Evolutionary conservation across 2,797 vertebrate species (phyloP), one percentile per base, ranked within the genome.

Genomic region (Trematocara caparti): DNA sequence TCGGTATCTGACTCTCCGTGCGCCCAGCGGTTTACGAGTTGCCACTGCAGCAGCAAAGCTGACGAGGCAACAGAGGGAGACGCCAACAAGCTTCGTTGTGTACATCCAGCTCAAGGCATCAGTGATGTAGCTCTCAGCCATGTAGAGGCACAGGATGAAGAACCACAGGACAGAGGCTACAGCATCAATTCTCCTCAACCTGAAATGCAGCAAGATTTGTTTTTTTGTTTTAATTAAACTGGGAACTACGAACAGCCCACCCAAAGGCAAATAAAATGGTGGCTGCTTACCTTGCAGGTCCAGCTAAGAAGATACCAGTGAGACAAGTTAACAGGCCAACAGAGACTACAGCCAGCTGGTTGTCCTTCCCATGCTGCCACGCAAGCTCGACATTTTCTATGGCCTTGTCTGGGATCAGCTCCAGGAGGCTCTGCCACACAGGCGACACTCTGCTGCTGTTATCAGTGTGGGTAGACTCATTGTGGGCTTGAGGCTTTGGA

Each of bases 101-200:
- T 97, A 96, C 74, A 98, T 95, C 98, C 98, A 98, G 92, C 53
- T 85, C 50, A 95, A 96, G 0, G 81, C 71, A 75, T 92, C 90
- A 0, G 75, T 92, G 79, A 97, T 88, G 91, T 97, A 97, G 64
- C 78, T 87, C 87, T 98, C 97, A 0, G 91, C 89, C 85, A 99
- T 51, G 76, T 97, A 95, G 83, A 99, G 93, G 24, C 94, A 95
- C 85, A 98, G 93, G 89, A 98, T 94, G 78, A 97, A 0, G 36
- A 98, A 94, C 99, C 99, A 99, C 75, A 99, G 94, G 50, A 97
- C 85, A 0, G 97, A 97, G n/a, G 97, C 95, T 11, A 97, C 95
- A 0, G 97, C 97, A 0, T 99, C 99, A 2, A 99, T 98, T 13
- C 98, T 96, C 32, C 98, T 96, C 78, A 99, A 94, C 93, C 99